These are phyloP conservation scores for Eriocheir sinensis DNA, from an alignment of 1,140 invertebrate genomes.

Conservation along the genomic window DNA sequence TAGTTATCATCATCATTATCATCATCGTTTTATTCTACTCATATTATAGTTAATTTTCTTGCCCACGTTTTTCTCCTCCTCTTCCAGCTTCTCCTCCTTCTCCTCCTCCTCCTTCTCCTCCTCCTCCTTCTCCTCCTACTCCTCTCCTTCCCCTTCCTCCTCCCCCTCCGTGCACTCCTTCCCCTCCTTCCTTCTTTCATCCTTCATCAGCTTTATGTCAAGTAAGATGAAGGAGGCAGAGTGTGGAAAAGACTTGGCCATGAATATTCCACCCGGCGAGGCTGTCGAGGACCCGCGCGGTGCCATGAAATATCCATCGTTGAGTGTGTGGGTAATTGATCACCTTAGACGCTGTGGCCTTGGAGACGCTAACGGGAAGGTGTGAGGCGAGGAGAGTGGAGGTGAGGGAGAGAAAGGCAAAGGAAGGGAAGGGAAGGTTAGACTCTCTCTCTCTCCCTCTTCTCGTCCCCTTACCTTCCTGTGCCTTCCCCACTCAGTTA, in stretches of 20 bases:
- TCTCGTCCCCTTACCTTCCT: too few relatives aligned
- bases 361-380: neutral
- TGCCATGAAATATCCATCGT: slow-evolving; percentile 34
- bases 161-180: neutral
- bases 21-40: too few relatives aligned
- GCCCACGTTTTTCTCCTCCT: neutral
- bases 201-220: neutral
- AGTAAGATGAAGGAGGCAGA: too few relatives aligned
- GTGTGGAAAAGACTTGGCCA: too few relatives aligned
- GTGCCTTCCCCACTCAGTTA: too few relatives aligned
- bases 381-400: neutral
- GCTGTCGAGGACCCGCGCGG: too few relatives aligned
- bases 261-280: too few relatives aligned
- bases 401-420: neutral
- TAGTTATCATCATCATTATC: neutral
- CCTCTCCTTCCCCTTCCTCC: neutral
- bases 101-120: neutral
- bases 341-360: neutral
- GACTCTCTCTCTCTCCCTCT: too few relatives aligned
- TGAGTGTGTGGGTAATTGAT: neutral
- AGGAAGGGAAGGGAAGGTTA: neutral
- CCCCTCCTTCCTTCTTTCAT: neutral
- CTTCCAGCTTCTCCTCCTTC: neutral
- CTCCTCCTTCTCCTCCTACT: neutral
- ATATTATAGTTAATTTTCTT: too few relatives aligned